Evolutionary conservation across 2,797 vertebrate species (phyloP).

Genomic region (Glossophaga mutica): DNA sequence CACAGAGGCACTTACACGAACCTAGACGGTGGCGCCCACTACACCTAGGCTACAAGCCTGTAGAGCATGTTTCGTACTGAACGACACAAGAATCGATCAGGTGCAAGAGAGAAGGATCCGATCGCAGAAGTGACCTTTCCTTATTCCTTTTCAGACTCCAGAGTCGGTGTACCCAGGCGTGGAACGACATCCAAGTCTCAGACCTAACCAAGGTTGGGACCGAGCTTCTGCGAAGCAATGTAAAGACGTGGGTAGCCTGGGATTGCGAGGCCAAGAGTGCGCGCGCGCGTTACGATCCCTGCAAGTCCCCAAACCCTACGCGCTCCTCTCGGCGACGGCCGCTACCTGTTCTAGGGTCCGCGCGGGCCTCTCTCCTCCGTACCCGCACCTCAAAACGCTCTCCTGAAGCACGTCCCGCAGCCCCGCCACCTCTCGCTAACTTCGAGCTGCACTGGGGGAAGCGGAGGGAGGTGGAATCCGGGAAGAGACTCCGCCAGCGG

Average conservation of each 20-base stretch:
- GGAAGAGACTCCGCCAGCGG: neutral
- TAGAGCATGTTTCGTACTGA: neutral
- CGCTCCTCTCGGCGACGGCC: neutral
- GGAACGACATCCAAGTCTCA: neutral
- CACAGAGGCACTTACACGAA: neutral
- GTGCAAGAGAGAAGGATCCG: neutral
- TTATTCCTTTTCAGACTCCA: neutral
- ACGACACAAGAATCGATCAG: neutral
- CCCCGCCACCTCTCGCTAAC: neutral
- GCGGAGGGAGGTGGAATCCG: neutral
- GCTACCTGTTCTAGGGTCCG: neutral
- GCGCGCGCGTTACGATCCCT: neutral
- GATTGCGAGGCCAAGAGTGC: neutral
- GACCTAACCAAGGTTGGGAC: neutral
- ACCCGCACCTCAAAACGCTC: neutral
- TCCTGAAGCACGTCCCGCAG: neutral
- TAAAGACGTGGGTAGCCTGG: accelerated
- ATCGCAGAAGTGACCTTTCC: neutral
- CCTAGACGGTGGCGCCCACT: no score
- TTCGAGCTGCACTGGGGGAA: neutral
- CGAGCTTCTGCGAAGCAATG: no score
- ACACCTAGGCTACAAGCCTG: neutral
- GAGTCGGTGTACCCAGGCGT: accelerated
- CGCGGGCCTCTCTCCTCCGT: neutral
- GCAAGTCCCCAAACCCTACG: no score